These are phyloP conservation scores for Tenthredo livida DNA, from an alignment of 2,888 invertebrate species.

Conservation along the genomic window DNA sequence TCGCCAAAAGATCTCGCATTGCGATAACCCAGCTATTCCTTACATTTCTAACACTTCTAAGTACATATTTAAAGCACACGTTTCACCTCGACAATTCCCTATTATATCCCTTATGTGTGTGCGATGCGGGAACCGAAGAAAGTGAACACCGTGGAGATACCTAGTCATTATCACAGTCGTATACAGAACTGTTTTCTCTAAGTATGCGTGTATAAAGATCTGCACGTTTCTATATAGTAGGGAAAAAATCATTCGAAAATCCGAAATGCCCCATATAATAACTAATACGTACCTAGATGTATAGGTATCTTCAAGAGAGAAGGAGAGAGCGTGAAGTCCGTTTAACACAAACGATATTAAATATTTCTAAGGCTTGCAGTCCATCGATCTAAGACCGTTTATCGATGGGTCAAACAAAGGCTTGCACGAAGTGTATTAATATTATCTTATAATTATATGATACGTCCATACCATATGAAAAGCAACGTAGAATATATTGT, in stretches of 20 bases:
- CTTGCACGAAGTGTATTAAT: neutral
- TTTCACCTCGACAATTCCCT: neutral
- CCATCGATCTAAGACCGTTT: neutral
- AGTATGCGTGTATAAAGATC: too few species aligned
- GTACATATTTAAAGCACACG: neutral
- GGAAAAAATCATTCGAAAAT: too few species aligned
- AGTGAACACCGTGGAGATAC: neutral
- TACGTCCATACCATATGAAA: neutral
- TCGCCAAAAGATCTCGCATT: neutral
- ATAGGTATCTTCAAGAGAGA: too few species aligned
- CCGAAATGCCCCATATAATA: too few species aligned
- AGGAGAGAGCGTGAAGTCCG: too few species aligned
- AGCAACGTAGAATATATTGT: neutral
- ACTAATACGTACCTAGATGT: too few species aligned
- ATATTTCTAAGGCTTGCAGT: neutral
- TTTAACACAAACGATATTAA: neutral
- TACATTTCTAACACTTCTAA: neutral
- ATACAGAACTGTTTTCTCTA: too few species aligned
- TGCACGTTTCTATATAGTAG: too few species aligned
- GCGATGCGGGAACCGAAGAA: neutral
- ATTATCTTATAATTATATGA: neutral
- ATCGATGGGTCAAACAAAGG: neutral
- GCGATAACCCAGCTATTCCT: neutral
- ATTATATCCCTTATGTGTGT: neutral
- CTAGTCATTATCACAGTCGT: neutral